These are phyloP conservation scores for Phoxinus dragarum DNA, from an alignment of 2,797 vertebrate species.

Conservation along the genomic window DNA sequence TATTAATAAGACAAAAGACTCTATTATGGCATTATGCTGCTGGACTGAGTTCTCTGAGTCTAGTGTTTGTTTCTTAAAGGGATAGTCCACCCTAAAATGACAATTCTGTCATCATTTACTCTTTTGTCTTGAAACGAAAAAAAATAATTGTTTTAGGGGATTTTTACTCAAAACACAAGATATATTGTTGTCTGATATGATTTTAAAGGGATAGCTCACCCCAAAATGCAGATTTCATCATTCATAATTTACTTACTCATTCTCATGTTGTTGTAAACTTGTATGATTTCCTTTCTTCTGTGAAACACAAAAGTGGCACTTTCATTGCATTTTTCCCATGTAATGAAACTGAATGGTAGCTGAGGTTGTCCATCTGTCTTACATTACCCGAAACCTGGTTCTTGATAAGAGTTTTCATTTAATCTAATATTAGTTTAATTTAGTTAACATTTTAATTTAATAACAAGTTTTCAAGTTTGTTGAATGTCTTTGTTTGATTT, in stretches of 20 bases:
- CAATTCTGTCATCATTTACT: not conserved
- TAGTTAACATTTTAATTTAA: no score
- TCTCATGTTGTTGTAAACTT: not conserved
- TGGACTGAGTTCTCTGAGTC: slow-evolving; percentile 62
- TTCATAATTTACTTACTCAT: not conserved
- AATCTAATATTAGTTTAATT: no score
- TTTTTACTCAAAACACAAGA: not conserved
- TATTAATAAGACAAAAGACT: slow-evolving; percentile 83
- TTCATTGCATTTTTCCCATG: not conserved
- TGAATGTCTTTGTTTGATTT: not conserved
- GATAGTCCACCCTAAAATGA: slow-evolving; percentile 9
- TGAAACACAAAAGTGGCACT: not conserved
- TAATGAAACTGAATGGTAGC: not conserved
- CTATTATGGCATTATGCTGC: slow-evolving; percentile 72
- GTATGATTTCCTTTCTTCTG: not conserved
- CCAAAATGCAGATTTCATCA: not conserved
- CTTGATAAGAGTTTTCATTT: not conserved
- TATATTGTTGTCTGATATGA: not conserved
- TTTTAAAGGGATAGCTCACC: not conserved
- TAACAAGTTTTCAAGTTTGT: not conserved
- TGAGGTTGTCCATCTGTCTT: not conserved
- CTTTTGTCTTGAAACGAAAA: not conserved
- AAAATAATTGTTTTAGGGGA: not conserved
- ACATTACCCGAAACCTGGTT: not conserved
- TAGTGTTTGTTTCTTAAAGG: slow-evolving; percentile 39